Percentiles rank a stretch among this genome's conserved stretches.
Evolutionary conservation across 2,797 vertebrate species (phyloP).

Genomic region (Anas flavirostris): DNA sequence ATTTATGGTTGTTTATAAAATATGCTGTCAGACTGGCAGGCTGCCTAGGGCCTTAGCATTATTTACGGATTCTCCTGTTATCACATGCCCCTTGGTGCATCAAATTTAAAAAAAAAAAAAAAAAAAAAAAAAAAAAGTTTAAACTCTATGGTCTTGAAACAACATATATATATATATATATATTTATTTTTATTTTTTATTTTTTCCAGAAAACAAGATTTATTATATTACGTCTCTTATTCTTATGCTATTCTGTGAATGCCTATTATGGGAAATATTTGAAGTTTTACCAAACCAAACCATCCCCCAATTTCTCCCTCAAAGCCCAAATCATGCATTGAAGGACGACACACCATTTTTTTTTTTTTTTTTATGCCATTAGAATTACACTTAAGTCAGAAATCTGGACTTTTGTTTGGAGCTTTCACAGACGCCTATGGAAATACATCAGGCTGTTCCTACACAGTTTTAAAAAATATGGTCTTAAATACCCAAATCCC

Average conservation of each 20-base stretch:
- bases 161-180: not conserved
- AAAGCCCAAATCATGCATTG: not conserved
- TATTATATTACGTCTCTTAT: not conserved
- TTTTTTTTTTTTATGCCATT: not conserved
- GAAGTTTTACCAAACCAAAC: not conserved
- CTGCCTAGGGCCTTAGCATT: slow-evolving; percentile 54
- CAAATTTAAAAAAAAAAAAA: slow-evolving; percentile 30
- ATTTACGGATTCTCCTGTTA: slow-evolving; percentile 59
- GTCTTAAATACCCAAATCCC: not conserved
- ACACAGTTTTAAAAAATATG: not conserved
- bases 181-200: not conserved
- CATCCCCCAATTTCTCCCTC: not conserved
- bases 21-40: slow-evolving; percentile 63
- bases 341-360: not conserved
- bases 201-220: not conserved
- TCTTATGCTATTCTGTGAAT: not conserved
- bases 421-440: not conserved
- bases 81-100: slow-evolving; percentile 13
- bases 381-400: not conserved
- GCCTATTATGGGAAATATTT: not conserved
- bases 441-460: not conserved
- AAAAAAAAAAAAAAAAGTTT: slow-evolving; percentile 3
- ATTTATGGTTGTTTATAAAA: slow-evolving; percentile 77
- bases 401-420: not conserved
- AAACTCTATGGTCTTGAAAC: not conserved